Conservation (phyloP, 2,888 invertebrate genomes). For the Papilio demoleus region DNA sequence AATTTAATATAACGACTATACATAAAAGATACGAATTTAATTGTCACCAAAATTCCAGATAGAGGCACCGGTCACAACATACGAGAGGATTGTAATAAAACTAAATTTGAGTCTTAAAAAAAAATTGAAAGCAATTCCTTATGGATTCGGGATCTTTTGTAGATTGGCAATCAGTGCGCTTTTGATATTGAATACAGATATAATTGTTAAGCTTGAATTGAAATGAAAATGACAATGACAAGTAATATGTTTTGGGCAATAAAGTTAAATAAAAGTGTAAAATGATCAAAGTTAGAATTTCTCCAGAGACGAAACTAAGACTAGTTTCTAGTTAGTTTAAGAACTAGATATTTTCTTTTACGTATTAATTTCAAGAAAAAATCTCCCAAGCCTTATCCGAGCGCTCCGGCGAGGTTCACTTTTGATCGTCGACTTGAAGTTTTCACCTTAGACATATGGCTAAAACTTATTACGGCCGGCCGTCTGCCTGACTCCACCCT, state of each 20-base stretch:
- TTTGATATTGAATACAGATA: background rate
- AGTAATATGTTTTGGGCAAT: background rate
- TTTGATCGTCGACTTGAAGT: too few relatives aligned
- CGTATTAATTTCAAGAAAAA: too few relatives aligned
- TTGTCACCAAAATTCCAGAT: too few relatives aligned
- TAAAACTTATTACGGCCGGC: too few relatives aligned
- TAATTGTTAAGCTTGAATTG: background rate
- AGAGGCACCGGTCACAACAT: background rate
- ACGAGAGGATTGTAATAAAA: slow-evolving; percentile 5
- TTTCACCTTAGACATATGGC: too few relatives aligned
- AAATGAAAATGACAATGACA: background rate
- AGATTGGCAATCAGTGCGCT: background rate
- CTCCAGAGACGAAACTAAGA: background rate
- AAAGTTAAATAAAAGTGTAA: slow-evolving; percentile 1
- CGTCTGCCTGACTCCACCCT: too few relatives aligned
- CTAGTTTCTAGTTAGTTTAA: background rate
- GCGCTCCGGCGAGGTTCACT: too few relatives aligned
- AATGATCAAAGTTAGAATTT: background rate
- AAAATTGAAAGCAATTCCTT: slow-evolving; percentile 20
- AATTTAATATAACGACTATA: too few relatives aligned
- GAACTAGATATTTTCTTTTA: background rate
- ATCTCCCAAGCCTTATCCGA: too few relatives aligned
- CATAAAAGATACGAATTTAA: too few relatives aligned
- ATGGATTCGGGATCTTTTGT: background rate
- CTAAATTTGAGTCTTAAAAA: slow-evolving; percentile 19